phyloP scores from a whole-genome alignment of 2,797 vertebrate species.

The Adelosebastes latens region DNA sequence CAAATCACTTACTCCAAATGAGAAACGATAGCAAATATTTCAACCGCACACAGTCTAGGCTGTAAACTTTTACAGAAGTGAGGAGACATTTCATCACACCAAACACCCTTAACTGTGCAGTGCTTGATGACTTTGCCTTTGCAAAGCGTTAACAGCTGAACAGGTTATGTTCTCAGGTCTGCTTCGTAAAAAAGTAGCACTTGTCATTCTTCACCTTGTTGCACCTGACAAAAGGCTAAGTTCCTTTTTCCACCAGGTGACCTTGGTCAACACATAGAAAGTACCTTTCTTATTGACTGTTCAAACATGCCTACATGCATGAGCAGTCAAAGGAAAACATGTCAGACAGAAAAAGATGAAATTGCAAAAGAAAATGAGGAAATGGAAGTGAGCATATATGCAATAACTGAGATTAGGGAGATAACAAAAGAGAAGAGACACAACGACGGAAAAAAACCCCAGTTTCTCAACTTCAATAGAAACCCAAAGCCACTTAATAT shows the following conservation, averaged over 20 bases:
- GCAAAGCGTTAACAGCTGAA: background rate
- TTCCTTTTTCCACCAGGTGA: constrained; percentile 18
- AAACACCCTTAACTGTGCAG: background rate
- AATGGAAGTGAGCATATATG: constrained; percentile 37
- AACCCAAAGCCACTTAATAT: background rate
- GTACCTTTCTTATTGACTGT: background rate
- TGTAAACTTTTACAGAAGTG: constrained; percentile 25
- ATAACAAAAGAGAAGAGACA: constrained; percentile 2
- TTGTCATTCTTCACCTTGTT: background rate
- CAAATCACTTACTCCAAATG: constrained; percentile 13
- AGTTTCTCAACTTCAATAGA: constrained; percentile 34
- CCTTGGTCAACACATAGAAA: constrained; percentile 2
- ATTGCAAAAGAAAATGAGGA: constrained; percentile 61
- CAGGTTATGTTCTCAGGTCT: background rate
- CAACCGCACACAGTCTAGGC: background rate
- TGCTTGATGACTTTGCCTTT: constrained; percentile 1
- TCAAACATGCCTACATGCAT: constrained; percentile 39
- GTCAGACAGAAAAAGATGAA: background rate
- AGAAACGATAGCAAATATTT: constrained; percentile 26
- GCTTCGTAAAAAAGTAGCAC: background rate
- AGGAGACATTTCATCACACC: background rate
- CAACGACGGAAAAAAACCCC: background rate
- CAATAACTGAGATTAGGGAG: constrained; percentile 27
- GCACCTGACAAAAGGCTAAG: background rate
- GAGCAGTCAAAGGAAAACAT: constrained; percentile 25